Base-by-base conservation (phyloP, 2,113 vertebrate genomes). In the Ursus arctos region DNA sequence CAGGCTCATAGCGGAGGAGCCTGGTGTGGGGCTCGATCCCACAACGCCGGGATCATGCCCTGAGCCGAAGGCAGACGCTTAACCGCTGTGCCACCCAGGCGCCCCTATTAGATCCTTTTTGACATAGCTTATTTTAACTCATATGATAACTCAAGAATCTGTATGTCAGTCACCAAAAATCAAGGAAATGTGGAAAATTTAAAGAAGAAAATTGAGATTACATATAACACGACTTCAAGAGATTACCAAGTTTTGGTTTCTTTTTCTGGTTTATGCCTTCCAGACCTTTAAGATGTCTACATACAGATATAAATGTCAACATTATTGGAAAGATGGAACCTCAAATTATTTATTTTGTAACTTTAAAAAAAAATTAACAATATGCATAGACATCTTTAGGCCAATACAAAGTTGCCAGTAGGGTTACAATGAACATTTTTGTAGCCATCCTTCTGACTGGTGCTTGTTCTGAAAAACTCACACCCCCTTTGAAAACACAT, bases 81-180 rank as follows among this genome's bases (percentile, higher is more conserved):
- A 40, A 40, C 40, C 40, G 40, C 40, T 40, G 40, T 40, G 40
- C 40, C 40, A 40, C 40, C 40, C 40, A 40, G 40, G 40, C 40
- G 40, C 40, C 40, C 40, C 40, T 40, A 40, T 40, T 40, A 40
- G 40, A 40, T 40, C 40, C 40, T 40, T 40, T 40, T 40, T 57
- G 82, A 94, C 83, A 82, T 94, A 79, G 36, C 36, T 72, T 51
- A 91, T 90, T 92, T 93, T 95, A 81, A 91, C n/a, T 91, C 43
- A 77, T 72, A 80, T 40, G 43, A 11, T 69, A 94, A 47, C 33
- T 94, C 69, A 47, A 77, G 51, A 93, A 88, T 77, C 92, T 19
- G 83, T 26, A 88, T 26, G 16, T 74, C 94, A 91, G 49, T 87
- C 57, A 76, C 16, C 15, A 57, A 36, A 77, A 93, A 67, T 82